Conservation (phyloP, 2,888 invertebrate genomes). For the Polyploca ridens region DNA sequence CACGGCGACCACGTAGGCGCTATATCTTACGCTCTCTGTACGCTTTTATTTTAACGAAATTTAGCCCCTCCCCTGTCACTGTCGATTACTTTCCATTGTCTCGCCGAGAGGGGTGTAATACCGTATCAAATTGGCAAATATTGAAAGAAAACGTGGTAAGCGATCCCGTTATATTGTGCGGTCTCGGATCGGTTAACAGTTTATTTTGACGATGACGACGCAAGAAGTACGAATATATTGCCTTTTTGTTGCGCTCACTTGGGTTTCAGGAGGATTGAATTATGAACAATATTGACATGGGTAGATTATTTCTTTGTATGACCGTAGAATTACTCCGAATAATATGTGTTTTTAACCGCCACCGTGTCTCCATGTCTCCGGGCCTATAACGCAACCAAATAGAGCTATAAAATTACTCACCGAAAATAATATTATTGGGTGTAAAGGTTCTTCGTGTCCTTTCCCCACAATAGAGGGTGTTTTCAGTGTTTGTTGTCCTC, state of each 20-base stretch:
- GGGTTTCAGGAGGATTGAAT: conserved; percentile 26
- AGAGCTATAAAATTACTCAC: conserved; percentile 69
- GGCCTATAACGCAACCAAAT: conserved; percentile 59
- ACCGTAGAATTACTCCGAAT: conserved; percentile 22
- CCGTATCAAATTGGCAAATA: conserved; percentile 81
- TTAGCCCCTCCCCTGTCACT: conserved; percentile 78
- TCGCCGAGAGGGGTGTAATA: conserved; percentile 64
- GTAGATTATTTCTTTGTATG: conserved; percentile 22
- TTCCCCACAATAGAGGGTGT: conserved; percentile 64
- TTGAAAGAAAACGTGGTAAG: conserved; percentile 80
- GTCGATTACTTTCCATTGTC: conserved; percentile 82
- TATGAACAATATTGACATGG: conserved; percentile 30
- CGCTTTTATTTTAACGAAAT: conserved; percentile 85
- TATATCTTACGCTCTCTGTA: conserved; percentile 81
- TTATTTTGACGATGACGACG: conserved; percentile 36
- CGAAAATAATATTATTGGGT: conserved; percentile 71
- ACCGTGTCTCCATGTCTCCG: conserved; percentile 40
- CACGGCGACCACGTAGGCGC: conserved; percentile 82
- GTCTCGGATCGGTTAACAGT: conserved; percentile 46
- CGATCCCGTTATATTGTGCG: conserved; percentile 61
- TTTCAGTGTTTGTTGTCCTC: conserved; percentile 69
- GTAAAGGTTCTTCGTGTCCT: conserved; percentile 64
- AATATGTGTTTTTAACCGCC: conserved; percentile 29
- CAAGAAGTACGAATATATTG: conserved; percentile 25
- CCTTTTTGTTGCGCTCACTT: conserved; percentile 21